Evolutionary conservation across 2,797 vertebrate genomes (phyloP).

Genomic region (Triplophysa bombifrons): DNA sequence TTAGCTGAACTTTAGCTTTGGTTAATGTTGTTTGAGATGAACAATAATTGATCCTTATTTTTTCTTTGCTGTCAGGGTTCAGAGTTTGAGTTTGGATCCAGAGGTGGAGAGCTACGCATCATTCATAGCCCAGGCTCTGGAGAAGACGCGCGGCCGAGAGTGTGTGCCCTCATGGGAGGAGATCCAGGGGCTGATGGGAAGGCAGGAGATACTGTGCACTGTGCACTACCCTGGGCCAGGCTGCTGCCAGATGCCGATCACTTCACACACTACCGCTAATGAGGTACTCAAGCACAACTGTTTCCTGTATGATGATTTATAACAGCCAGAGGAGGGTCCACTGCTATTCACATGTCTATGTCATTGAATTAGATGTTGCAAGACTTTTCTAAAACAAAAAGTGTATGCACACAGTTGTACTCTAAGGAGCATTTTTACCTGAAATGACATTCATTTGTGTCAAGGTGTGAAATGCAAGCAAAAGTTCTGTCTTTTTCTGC

Average conservation of each 20-base stretch:
- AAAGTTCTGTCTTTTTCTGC: neutral
- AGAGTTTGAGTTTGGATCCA: slow-evolving; percentile 81
- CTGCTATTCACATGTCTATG: neutral
- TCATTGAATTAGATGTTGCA: neutral
- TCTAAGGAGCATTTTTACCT: too few species aligned
- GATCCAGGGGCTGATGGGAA: slow-evolving; percentile 87
- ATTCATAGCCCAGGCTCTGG: slow-evolving; percentile 88
- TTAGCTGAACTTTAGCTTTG: too few species aligned
- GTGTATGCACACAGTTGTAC: too few species aligned
- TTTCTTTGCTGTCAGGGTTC: slow-evolving; percentile 76
- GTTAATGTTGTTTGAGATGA: neutral
- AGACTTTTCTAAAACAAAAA: neutral
- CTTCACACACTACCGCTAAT: slow-evolving; percentile 90
- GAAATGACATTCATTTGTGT: neutral
- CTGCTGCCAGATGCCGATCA: slow-evolving; percentile 86
- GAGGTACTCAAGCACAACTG: slow-evolving; percentile 77
- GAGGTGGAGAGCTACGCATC: slow-evolving; percentile 91
- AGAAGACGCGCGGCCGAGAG: slow-evolving; percentile 87
- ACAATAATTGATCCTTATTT: neutral
- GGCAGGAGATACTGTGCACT: slow-evolving; percentile 87
- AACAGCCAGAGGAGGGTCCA: neutral
- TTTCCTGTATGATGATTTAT: neutral
- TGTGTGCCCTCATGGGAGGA: slow-evolving; percentile 93
- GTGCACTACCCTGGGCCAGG: slow-evolving; percentile 88
- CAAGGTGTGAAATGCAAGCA: neutral